Percentiles rank a stretch among this genome's conserved stretches.
phyloP scores from a whole-genome alignment of 2,888 invertebrate genomes.

The Notodonta ziczac region DNA sequence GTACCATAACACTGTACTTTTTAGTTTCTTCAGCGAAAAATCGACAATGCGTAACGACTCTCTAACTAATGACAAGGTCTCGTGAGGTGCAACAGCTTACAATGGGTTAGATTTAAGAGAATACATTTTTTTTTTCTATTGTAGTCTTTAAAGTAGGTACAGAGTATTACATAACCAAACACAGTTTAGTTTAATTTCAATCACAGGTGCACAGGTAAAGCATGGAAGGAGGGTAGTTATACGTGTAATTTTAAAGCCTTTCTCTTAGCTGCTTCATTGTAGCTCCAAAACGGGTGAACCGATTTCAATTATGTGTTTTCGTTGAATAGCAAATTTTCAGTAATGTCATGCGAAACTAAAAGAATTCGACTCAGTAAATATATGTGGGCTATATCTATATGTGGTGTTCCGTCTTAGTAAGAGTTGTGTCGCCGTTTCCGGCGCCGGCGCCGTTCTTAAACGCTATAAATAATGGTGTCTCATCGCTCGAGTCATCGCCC shows the following conservation, averaged over 20 bases:
- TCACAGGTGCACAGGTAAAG: no score
- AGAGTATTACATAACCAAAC: no score
- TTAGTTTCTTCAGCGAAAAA: constrained; percentile 35
- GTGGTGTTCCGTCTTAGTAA: neutral
- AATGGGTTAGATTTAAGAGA: neutral
- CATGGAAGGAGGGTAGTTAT: no score
- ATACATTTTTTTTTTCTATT: no score
- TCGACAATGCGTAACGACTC: constrained; percentile 18
- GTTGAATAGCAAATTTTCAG: neutral
- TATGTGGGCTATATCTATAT: neutral
- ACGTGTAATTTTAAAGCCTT: no score
- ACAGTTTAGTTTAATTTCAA: no score
- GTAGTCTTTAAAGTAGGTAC: no score
- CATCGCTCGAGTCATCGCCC: constrained; percentile 80
- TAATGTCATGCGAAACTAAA: constrained; percentile 11
- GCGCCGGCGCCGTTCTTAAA: constrained; percentile 71
- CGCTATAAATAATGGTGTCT: constrained; percentile 82
- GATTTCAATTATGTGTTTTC: no score
- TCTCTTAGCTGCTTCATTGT: no score
- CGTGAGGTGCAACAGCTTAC: constrained; percentile 25
- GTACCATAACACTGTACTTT: constrained; percentile 7
- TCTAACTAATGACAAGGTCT: constrained; percentile 44
- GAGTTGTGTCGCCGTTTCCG: constrained; percentile 64
- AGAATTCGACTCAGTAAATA: constrained; percentile 22
- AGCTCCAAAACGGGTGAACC: no score